Percentiles rank a stretch among this genome's conserved stretches.
These are phyloP conservation scores for Aldabrachelys gigantea DNA, from an alignment of 2,113 vertebrate species.

Conservation along the genomic window DNA sequence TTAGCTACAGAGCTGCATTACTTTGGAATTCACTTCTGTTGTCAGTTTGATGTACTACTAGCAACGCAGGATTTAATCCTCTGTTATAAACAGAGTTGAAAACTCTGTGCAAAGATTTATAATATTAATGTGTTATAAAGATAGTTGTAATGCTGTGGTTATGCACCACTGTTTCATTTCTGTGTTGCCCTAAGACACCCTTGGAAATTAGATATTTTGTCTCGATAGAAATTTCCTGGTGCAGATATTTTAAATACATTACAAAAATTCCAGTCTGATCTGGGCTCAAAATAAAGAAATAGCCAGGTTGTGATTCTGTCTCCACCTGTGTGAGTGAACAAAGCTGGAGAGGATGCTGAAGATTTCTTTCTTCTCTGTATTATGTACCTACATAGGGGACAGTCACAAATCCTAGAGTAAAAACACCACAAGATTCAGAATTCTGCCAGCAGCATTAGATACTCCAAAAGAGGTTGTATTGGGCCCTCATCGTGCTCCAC, in stretches of 20 bases:
- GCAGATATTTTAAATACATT: not conserved
- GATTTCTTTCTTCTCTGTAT: not conserved
- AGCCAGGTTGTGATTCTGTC: not conserved
- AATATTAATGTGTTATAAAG: not conserved
- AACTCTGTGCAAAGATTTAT: constrained; percentile 20
- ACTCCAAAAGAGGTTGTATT: not conserved
- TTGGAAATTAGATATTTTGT: not conserved
- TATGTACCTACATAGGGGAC: not conserved
- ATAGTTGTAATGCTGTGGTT: not conserved
- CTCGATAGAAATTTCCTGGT: not conserved
- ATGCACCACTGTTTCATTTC: not conserved
- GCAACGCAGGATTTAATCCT: not conserved
- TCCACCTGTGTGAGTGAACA: not conserved
- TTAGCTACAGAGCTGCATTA: constrained; percentile 18
- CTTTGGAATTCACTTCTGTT: constrained; percentile 2
- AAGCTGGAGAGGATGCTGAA: not conserved
- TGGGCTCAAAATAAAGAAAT: not conserved
- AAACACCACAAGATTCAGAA: not conserved
- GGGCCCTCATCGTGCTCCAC: not conserved
- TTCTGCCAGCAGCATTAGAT: not conserved
- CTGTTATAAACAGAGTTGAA: constrained; percentile 28
- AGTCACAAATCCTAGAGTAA: not conserved
- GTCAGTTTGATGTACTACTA: not conserved
- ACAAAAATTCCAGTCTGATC: constrained; percentile 13
- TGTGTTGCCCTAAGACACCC: not conserved